phyloP scores from a whole-genome alignment of 2,888 invertebrate genomes.

The Drosophila ochracea region DNA sequence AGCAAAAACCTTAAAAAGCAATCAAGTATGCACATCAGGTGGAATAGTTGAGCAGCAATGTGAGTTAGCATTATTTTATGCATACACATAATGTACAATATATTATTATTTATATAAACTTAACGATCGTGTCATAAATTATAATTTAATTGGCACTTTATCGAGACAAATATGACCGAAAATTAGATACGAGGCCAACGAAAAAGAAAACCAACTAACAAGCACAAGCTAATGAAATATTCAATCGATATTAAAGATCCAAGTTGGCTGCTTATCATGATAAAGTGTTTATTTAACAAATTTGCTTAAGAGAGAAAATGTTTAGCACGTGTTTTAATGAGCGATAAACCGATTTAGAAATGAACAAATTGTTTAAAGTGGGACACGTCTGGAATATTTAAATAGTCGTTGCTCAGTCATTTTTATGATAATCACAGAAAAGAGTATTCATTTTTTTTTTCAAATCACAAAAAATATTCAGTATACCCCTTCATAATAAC shows the following conservation, averaged over 20 bases:
- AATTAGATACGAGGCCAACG: conserved; percentile 26
- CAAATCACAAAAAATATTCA: neutral
- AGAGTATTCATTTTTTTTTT: neutral
- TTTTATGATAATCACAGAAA: conserved; percentile 1
- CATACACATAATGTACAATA: conserved; percentile 19
- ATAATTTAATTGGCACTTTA: conserved; percentile 70
- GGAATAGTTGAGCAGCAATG: conserved; percentile 30
- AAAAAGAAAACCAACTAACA: conserved; percentile 9
- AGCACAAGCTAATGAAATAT: conserved; percentile 27
- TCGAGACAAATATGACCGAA: conserved; percentile 39
- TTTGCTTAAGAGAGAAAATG: conserved; percentile 47
- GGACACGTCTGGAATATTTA: neutral
- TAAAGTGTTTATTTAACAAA: conserved; percentile 18
- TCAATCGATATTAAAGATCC: neutral
- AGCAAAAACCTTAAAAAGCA: conserved; percentile 37
- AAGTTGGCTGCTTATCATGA: conserved; percentile 30
- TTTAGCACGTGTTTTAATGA: conserved; percentile 15
- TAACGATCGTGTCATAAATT: conserved; percentile 55
- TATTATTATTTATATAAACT: conserved; percentile 7
- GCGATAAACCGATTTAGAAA: conserved; percentile 2
- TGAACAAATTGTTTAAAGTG: conserved; percentile 2
- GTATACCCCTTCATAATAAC: conserved; percentile 13
- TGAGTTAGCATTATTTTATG: conserved; percentile 39
- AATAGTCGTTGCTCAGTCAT: neutral
- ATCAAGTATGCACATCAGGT: conserved; percentile 69